A percentile compares a stretch with the other conserved stretches of the same genome.
These are phyloP conservation scores for Platysternon megacephalum DNA, from an alignment of 2,113 vertebrate genomes.

Conservation along the genomic window DNA sequence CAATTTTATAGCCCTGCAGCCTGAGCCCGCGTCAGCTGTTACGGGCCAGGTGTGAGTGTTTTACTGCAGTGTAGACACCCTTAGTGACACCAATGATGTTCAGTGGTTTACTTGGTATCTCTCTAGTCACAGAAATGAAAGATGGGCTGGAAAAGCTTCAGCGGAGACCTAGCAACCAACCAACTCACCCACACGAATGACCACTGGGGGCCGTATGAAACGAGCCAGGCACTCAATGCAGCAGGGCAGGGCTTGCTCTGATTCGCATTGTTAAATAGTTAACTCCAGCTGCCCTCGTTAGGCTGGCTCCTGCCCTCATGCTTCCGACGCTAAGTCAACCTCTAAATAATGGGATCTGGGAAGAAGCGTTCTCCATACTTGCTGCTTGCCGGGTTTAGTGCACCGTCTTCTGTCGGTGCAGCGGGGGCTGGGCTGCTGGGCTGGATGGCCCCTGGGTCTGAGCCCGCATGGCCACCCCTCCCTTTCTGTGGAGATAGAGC, in stretches of 20 bases:
- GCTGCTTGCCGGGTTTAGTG: neutral
- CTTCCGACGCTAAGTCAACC: neutral
- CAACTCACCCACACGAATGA: neutral
- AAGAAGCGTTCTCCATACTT: neutral
- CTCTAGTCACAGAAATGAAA: neutral
- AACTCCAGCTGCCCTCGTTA: neutral
- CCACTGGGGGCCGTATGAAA: neutral
- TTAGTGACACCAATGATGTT: neutral
- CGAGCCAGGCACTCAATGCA: neutral
- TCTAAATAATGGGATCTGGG: neutral
- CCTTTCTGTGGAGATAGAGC: neutral
- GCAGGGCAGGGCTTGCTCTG: rapidly evolving
- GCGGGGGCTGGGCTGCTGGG: neutral
- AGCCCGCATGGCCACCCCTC: no score
- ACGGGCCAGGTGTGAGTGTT: neutral
- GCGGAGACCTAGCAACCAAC: neutral
- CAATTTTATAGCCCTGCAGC: neutral
- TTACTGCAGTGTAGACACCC: neutral
- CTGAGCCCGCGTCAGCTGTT: neutral
- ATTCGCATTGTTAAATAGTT: neutral
- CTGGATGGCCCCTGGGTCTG: neutral
- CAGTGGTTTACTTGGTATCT: neutral
- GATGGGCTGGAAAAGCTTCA: neutral
- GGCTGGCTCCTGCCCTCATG: no score
- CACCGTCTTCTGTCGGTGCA: neutral